These are phyloP conservation scores for Tipula vernalis DNA, from an alignment of 2,888 invertebrate species.

Conservation along the genomic window DNA sequence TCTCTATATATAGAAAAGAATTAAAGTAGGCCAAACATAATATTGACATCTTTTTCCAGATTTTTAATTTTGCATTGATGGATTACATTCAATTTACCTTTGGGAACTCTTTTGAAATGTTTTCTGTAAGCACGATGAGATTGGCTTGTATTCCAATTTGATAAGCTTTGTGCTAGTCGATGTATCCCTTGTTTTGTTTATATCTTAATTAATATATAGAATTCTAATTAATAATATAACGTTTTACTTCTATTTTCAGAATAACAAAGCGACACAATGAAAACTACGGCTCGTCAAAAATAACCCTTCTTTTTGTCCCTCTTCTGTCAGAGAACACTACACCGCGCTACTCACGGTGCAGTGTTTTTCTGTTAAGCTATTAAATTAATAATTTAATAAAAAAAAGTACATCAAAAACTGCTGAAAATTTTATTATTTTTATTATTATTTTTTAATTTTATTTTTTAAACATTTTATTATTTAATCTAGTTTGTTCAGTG, in stretches of 20 bases:
- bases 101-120: no score
- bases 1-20: no score
- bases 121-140: no score
- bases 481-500: slow-evolving; percentile 9
- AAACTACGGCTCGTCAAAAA: slow-evolving; percentile 18
- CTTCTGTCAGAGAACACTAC: not conserved
- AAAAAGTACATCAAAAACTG: slow-evolving; percentile 4
- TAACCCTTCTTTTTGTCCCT: slow-evolving; percentile 14
- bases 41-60: no score
- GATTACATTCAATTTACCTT: no score
- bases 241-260: slow-evolving; percentile 13
- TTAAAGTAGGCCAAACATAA: no score
- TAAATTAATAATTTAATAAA: not conserved
- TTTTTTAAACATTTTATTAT: not conserved
- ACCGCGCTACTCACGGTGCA: slow-evolving; percentile 8
- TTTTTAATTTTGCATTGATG: no score
- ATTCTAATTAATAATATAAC: not conserved
- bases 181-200: no score
- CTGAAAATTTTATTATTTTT: slow-evolving; percentile 9
- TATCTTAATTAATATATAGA: not conserved
- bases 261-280: slow-evolving; percentile 18
- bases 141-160: no score
- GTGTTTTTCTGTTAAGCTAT: slow-evolving; percentile 7
- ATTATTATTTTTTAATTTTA: slow-evolving; percentile 9
- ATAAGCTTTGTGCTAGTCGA: no score